Evolutionary conservation across 1,140 invertebrate genomes (phyloP).

Genomic region (Doryteuthis pealeii): DNA sequence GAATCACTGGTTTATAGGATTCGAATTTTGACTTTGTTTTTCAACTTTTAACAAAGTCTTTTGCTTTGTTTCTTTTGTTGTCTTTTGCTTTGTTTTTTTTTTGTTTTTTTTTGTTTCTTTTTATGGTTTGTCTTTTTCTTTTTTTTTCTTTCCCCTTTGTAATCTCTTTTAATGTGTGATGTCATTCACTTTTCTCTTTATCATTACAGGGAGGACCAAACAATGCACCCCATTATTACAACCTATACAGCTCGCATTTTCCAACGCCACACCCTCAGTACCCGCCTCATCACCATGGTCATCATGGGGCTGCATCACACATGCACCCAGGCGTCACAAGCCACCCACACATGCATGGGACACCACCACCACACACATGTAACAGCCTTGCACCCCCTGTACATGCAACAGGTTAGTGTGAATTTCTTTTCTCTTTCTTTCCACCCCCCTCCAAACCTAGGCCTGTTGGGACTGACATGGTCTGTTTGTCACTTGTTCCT

Average conservation of each 20-base stretch:
- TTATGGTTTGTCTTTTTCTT: background rate
- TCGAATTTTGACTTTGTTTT: too few relatives aligned
- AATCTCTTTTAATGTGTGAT: background rate
- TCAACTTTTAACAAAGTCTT: too few relatives aligned
- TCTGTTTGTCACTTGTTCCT: too few relatives aligned
- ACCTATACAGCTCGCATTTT: conserved; percentile 44
- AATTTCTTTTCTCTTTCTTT: conserved; percentile 9
- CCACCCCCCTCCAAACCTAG: background rate
- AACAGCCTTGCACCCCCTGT: conserved; percentile 46
- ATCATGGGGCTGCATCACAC: conserved; percentile 39
- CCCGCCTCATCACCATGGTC: conserved; percentile 40
- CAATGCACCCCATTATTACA: conserved; percentile 49
- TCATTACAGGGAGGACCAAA: conserved; percentile 54
- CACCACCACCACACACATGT: conserved; percentile 41
- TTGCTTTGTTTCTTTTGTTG: too few relatives aligned
- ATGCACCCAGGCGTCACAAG: conserved; percentile 44
- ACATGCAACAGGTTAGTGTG: conserved; percentile 45
- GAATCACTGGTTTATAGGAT: too few relatives aligned
- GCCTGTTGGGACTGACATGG: too few relatives aligned
- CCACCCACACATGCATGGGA: conserved; percentile 38
- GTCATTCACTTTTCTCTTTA: conserved; percentile 9
- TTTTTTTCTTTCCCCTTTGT: conserved; percentile 3
- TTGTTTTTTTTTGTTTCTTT: too few relatives aligned
- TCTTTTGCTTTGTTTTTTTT: too few relatives aligned
- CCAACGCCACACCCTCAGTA: conserved; percentile 36